A percentile compares a stretch with the other conserved stretches of the same genome.
These are phyloP conservation scores for Drosophila quadrilineata DNA, from an alignment of 1,140 invertebrate species.

Conservation along the genomic window DNA sequence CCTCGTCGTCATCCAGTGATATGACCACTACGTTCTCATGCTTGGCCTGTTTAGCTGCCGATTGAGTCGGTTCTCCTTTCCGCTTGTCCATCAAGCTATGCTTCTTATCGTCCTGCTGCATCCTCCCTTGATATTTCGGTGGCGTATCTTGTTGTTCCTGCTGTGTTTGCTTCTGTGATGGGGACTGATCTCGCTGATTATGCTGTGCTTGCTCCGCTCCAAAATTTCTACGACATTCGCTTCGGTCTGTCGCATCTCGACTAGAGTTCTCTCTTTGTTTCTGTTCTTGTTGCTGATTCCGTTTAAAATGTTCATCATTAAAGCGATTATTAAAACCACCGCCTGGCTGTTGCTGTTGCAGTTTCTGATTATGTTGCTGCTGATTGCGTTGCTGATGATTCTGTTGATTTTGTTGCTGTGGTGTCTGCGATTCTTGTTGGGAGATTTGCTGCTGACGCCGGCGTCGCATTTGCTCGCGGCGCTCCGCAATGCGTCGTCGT, in stretches of 20 bases:
- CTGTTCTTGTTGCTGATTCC: neutral
- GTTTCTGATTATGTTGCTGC: neutral
- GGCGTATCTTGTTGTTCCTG: neutral
- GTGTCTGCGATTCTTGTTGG: slow-evolving; percentile 15
- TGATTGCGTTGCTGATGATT: neutral
- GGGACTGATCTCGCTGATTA: neutral
- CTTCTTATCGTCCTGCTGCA: neutral
- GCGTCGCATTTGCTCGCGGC: slow-evolving; percentile 89
- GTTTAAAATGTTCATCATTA: too few species aligned
- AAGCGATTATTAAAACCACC: too few species aligned
- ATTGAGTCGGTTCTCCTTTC: neutral
- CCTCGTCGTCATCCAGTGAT: slow-evolving; percentile 62
- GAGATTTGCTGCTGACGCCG: slow-evolving; percentile 80
- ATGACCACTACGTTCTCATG: slow-evolving; percentile 45
- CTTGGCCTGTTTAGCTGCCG: slow-evolving; percentile 40
- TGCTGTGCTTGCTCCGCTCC: too few species aligned
- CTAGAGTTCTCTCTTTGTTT: too few species aligned
- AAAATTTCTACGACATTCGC: too few species aligned
- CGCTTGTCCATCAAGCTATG: slow-evolving; percentile 36
- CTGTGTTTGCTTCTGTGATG: neutral
- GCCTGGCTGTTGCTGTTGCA: neutral
- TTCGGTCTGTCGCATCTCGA: too few species aligned
- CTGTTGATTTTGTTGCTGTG: neutral
- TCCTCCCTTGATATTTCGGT: neutral
- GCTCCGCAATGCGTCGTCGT: slow-evolving; percentile 88